Conservation (phyloP, 2,797 vertebrate species). For the Rhyacichthys aspro region DNA sequence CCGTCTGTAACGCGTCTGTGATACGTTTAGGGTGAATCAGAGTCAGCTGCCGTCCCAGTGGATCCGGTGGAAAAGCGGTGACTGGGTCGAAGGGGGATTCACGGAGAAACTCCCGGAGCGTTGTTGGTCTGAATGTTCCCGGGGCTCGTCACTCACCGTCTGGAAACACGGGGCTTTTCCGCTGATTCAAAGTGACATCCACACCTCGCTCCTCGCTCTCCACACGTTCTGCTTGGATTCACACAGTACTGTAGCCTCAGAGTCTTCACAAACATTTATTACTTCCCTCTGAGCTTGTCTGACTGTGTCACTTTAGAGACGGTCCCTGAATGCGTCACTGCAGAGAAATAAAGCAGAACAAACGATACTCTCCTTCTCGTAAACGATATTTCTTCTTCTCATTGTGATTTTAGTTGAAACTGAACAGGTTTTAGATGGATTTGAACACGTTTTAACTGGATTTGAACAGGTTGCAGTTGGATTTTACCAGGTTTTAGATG, state of each 20-base stretch:
- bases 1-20: not conserved
- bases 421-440: too few species aligned
- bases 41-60: slow-evolving; percentile 24
- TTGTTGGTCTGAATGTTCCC: slow-evolving; percentile 14
- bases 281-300: not conserved
- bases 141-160: slow-evolving; percentile 14
- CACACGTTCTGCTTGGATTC: slow-evolving; percentile 19
- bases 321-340: slow-evolving; percentile 1
- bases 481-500: too few species aligned
- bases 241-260: slow-evolving; percentile 13
- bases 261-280: not conserved
- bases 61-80: slow-evolving; percentile 13
- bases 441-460: too few species aligned
- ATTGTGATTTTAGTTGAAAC: too few species aligned
- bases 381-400: too few species aligned
- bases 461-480: too few species aligned
- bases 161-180: not conserved
- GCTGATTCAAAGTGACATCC: slow-evolving; percentile 19
- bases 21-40: not conserved
- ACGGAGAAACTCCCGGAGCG: slow-evolving; percentile 4
- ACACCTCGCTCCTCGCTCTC: slow-evolving; percentile 5
- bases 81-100: slow-evolving; percentile 9
- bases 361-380: too few species aligned
- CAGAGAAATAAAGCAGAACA: not conserved
- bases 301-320: slow-evolving; percentile 14